These are phyloP conservation scores for Diadumene lineata DNA, from an alignment of 92 coral and sea anemone genomes.

Conservation along the genomic window DNA sequence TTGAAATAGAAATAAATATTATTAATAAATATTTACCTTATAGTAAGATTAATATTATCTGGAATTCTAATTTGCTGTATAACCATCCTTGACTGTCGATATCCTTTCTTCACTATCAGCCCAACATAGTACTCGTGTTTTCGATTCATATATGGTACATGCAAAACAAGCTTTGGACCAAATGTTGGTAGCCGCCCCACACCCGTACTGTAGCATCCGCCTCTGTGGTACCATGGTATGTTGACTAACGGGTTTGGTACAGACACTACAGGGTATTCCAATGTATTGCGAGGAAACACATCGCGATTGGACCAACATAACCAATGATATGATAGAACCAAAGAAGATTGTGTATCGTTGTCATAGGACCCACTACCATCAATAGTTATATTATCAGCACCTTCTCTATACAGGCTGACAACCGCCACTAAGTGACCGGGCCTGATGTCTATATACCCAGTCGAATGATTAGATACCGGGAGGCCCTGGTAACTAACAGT, in stretches of 20 bases:
- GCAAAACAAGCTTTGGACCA: conserved; percentile 35
- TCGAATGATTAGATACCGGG: conserved; percentile 24
- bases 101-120: conserved; percentile 45
- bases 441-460: conserved; percentile 35
- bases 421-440: conserved; percentile 38
- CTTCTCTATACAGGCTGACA: conserved; percentile 27
- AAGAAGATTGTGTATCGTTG: conserved; percentile 23
- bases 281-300: conserved; percentile 14
- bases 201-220: conserved; percentile 81
- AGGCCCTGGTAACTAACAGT: conserved; percentile 36
- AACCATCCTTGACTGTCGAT: conserved; percentile 39
- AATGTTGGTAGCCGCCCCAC: conserved; percentile 49
- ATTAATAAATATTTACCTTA: no score
- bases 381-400: conserved; percentile 20
- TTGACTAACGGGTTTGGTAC: conserved; percentile 8
- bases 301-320: conserved; percentile 30
- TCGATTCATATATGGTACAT: conserved; percentile 50
- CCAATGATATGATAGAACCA: conserved; percentile 48
- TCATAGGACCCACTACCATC: conserved; percentile 52
- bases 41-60: conserved; percentile 46
- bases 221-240: conserved; percentile 21
- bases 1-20: no score
- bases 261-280: conserved; percentile 26
- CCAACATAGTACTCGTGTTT: conserved; percentile 47
- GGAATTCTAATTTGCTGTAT: conserved; percentile 55